phyloP scores from a whole-genome alignment of 2,113 vertebrate species.

The Pyxicephalus adspersus region DNA sequence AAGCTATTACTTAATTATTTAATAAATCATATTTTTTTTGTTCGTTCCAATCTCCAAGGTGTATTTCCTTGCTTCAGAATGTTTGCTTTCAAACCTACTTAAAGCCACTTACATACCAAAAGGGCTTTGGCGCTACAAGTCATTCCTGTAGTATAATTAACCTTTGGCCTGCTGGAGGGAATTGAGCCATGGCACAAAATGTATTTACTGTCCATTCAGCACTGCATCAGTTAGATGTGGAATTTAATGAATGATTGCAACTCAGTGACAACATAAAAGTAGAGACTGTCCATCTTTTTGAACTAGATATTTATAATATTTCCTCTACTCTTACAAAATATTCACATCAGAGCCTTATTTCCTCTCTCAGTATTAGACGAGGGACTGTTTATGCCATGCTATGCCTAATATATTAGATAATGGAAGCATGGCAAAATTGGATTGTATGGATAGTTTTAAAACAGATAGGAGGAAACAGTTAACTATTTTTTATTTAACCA shows the following conservation, averaged over 20 bases:
- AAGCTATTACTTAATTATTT: constrained; percentile 85
- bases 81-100: constrained; percentile 67
- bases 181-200: not conserved
- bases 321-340: constrained; percentile 31
- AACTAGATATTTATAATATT: constrained; percentile 46
- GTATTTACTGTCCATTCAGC: not conserved
- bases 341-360: constrained; percentile 44
- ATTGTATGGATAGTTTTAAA: constrained; percentile 11
- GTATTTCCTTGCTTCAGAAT: constrained; percentile 75
- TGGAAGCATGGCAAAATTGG: constrained; percentile 43
- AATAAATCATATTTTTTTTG: constrained; percentile 76
- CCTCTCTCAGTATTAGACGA: constrained; percentile 14
- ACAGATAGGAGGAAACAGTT: constrained; percentile 21
- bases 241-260: not conserved
- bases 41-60: constrained; percentile 71
- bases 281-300: not conserved
- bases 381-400: constrained; percentile 36
- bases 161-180: constrained; percentile 29
- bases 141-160: constrained; percentile 55
- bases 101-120: constrained; percentile 70
- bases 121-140: constrained; percentile 60
- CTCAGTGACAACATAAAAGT: not conserved
- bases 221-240: not conserved
- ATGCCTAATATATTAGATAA: constrained; percentile 43
- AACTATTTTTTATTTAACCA: not conserved